Percentiles rank a stretch among this genome's conserved stretches.
Conservation (phyloP, 2,888 invertebrate genomes). For the Campoletis raptor region DNA sequence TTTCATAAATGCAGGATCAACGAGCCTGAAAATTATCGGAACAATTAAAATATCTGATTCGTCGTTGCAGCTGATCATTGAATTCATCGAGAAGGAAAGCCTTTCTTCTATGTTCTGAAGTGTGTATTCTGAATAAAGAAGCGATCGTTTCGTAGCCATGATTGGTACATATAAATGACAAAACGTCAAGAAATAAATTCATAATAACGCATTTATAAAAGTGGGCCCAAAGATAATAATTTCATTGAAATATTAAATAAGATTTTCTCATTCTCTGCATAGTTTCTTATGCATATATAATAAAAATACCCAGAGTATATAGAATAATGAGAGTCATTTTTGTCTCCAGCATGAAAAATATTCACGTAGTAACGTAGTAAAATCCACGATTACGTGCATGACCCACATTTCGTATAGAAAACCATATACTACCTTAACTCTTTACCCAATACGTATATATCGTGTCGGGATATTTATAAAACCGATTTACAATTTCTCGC, state of each 20-base stretch:
- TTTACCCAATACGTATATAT: neutral
- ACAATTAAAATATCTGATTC: too few relatives aligned
- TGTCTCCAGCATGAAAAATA: constrained; percentile 3
- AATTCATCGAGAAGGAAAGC: neutral
- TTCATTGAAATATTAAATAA: constrained; percentile 67
- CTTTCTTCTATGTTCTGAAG: neutral
- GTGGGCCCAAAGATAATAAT: constrained; percentile 57
- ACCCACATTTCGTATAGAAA: constrained; percentile 17
- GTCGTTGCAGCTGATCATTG: neutral
- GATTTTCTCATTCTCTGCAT: constrained; percentile 46
- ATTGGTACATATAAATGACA: neutral
- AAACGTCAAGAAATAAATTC: constrained; percentile 47
- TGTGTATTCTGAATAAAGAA: neutral
- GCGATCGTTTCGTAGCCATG: neutral
- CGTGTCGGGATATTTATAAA: constrained; percentile 15
- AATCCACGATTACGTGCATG: neutral
- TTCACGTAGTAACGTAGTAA: constrained; percentile 1
- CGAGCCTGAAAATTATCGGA: neutral
- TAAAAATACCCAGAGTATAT: constrained; percentile 4
- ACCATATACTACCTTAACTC: neutral
- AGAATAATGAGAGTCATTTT: neutral
- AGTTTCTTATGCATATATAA: constrained; percentile 31
- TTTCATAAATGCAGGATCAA: neutral
- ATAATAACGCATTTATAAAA: neutral
- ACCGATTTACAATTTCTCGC: constrained; percentile 23